Evolutionary conservation across 2,113 vertebrate genomes (phyloP).

Genomic region (Malaclemys terrapin): DNA sequence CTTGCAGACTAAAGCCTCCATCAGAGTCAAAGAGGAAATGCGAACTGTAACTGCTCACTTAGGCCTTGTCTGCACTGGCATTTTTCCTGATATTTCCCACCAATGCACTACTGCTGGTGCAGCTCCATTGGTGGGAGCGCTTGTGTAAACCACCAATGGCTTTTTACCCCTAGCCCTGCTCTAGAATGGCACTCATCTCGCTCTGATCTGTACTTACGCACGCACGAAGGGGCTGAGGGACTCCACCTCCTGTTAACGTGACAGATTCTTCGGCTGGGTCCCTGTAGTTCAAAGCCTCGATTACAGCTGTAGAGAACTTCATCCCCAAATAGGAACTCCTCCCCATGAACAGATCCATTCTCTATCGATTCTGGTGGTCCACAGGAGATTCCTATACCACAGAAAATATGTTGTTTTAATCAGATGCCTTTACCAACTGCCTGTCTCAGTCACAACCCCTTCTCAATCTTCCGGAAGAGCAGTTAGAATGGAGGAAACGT

Average conservation of each 20-base stretch:
- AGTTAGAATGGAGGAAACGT: background rate
- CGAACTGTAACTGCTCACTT: background rate
- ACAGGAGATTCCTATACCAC: slow-evolving; percentile 66
- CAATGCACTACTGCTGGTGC: background rate
- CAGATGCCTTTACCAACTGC: background rate
- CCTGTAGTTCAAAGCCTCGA: slow-evolving; percentile 73
- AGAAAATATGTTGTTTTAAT: background rate
- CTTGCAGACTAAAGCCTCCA: background rate
- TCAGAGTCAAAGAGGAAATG: background rate
- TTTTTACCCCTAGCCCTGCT: background rate
- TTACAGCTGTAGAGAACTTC: slow-evolving; percentile 75
- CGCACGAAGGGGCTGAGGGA: slow-evolving; percentile 53
- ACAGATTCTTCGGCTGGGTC: slow-evolving; percentile 75
- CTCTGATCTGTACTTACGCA: slow-evolving; percentile 57
- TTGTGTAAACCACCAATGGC: background rate
- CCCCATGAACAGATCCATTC: slow-evolving; percentile 66
- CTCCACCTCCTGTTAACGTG: slow-evolving; percentile 75
- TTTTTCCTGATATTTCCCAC: background rate
- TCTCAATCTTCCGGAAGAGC: background rate
- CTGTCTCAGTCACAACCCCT: background rate
- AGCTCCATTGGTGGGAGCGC: background rate
- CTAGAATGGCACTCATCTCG: background rate
- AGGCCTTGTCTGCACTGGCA: background rate
- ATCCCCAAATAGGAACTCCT: slow-evolving; percentile 63
- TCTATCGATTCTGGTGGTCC: slow-evolving; percentile 60